Conservation (phyloP, 2,113 vertebrate genomes). For the Nesoenas mayeri region DNA sequence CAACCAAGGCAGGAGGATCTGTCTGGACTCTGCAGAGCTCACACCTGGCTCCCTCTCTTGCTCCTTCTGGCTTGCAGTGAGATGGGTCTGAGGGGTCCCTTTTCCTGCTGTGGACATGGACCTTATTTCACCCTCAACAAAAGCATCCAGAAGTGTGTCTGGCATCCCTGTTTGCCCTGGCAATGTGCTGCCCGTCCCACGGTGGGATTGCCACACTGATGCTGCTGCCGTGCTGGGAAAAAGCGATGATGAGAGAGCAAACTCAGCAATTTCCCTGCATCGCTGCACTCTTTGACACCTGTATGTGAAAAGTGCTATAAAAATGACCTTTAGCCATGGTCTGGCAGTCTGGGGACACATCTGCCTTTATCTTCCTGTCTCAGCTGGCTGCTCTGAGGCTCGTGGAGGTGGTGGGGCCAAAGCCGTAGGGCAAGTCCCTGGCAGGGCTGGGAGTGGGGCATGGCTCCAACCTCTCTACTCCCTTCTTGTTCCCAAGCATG, state of each 20-base stretch:
- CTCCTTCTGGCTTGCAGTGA: fast-evolving
- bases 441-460: background rate
- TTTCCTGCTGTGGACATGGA: background rate
- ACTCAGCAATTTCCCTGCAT: fast-evolving
- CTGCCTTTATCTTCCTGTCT: background rate
- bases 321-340: fast-evolving
- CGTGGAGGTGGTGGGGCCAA: fast-evolving
- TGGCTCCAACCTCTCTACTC: background rate
- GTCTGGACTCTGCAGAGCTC: background rate
- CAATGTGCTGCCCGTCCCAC: background rate
- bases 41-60: background rate
- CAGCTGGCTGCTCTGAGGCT: background rate
- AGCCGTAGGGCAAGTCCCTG: fast-evolving
- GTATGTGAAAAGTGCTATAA: fast-evolving
- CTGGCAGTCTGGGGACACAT: fast-evolving
- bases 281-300: background rate
- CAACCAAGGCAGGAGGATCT: background rate
- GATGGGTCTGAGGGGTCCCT: background rate
- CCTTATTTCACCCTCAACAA: background rate
- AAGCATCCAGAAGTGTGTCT: background rate
- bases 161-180: background rate
- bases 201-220: background rate
- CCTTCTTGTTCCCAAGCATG: background rate
- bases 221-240: too few species aligned
- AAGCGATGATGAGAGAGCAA: fast-evolving